Base-by-base conservation (phyloP, 1,140 invertebrate genomes). In the Drosophila bipectinata region DNA sequence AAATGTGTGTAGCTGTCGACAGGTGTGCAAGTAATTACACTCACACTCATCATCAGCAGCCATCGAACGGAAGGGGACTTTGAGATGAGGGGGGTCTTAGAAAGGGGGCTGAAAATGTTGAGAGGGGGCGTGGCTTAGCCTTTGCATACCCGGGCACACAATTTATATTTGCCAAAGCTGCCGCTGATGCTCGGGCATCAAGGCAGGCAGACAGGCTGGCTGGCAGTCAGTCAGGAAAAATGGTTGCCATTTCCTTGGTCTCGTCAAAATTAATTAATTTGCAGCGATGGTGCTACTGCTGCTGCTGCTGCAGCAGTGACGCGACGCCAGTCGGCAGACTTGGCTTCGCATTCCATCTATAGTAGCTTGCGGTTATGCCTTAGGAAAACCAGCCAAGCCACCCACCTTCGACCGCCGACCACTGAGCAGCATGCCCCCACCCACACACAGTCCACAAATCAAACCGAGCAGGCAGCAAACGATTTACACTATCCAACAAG, bases 251-350 rank as follows among this genome's bases (percentile, higher is more conserved):
- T 82, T 88, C 79, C 75, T 76, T 75, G 51, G 74, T 45, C 79
- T 88, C 83, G 83, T 88, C 83, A 87, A 87, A 87, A 87, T 87
- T 87, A 87, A 87, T 87, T 87, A 87, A 87, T 87, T 87, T 87
- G 72, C 76, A 77, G 77, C 74, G 21, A 21, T 21, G 21, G 21
- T 21, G 21, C 21, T 21, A 21, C 21, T 21, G 21, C 21, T 21
- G 57, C 44, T 53, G 59, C 63, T 54, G 41, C 56, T 15, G 15
- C 15, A 57, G 15, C 15, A 57, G 52, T 56, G 30, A 47, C 61
- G 82, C 76, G 54, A 67, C 71, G 62, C 54, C 59, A 72, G 24
- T 14, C 71, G 63, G 57, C 44, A 47, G 74, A 26, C 51, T 57
- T 58, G 21, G 24, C 68, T 34, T 34, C 28, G 32, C 68, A 52